A percentile compares a stretch with the other conserved stretches of the same genome.
Evolutionary conservation across 23 tunicate genomes (phyloP).

Genomic region (Clavelina lepadiformis): DNA sequence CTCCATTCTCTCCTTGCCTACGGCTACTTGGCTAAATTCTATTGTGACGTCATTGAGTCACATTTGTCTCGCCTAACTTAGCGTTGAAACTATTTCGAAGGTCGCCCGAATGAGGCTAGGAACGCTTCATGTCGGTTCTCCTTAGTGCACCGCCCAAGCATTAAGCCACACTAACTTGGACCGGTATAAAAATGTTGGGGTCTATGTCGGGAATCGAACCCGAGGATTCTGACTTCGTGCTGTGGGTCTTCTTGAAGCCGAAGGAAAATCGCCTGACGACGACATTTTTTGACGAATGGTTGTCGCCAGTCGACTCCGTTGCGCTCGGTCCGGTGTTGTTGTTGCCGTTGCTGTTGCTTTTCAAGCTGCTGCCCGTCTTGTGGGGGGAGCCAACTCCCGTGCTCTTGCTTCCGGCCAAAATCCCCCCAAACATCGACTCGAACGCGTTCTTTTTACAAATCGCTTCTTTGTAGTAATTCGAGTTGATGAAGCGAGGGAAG

Average conservation of each 20-base stretch:
- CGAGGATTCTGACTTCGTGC: neutral
- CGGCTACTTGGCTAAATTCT: too few relatives aligned
- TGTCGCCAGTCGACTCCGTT: neutral
- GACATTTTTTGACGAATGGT: neutral
- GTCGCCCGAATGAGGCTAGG: too few relatives aligned
- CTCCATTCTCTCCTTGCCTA: too few relatives aligned
- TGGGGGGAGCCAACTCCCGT: slow-evolving; percentile 20
- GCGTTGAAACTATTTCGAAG: too few relatives aligned
- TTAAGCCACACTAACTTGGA: too few relatives aligned
- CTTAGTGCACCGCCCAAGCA: too few relatives aligned
- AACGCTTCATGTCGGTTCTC: too few relatives aligned
- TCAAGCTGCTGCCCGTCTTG: neutral
- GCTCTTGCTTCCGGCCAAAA: slow-evolving; percentile 24
- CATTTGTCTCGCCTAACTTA: too few relatives aligned
- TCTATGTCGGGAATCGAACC: too few relatives aligned
- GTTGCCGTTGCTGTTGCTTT: slow-evolving; percentile 26
- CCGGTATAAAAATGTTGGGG: too few relatives aligned
- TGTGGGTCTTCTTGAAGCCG: slow-evolving; percentile 4
- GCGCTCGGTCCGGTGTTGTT: slow-evolving; percentile 4
- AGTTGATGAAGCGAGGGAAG: slow-evolving; percentile 59
- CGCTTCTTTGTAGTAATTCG: slow-evolving; percentile 38
- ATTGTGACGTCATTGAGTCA: too few relatives aligned
- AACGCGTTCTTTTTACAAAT: slow-evolving; percentile 15
- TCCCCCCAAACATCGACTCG: slow-evolving; percentile 9
- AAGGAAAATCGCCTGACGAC: slow-evolving; percentile 13